These are phyloP conservation scores for Hermetia illucens DNA, from an alignment of 1,140 invertebrate species.

Conservation along the genomic window DNA sequence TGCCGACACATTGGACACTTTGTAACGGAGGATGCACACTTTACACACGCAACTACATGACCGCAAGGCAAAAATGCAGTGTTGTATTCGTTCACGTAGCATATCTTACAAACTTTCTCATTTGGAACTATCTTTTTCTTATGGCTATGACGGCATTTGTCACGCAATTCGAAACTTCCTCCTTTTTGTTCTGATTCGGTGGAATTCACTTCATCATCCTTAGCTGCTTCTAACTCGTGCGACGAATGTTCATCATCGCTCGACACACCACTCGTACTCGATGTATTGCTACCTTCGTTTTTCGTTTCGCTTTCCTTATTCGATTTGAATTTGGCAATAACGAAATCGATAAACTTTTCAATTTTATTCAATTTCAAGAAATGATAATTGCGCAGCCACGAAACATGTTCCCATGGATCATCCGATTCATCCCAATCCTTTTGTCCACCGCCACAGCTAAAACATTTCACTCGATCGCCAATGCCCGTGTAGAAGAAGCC, in stretches of 20 bases:
- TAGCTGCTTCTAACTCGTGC: too few species aligned
- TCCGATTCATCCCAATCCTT: slow-evolving; percentile 78
- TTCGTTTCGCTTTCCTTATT: too few species aligned
- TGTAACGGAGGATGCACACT: slow-evolving; percentile 61
- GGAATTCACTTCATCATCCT: too few species aligned
- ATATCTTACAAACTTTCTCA: slow-evolving; percentile 41
- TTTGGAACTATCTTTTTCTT: slow-evolving; percentile 29
- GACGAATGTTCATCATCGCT: too few species aligned
- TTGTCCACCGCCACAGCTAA: slow-evolving; percentile 70
- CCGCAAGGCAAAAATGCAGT: slow-evolving; percentile 74
- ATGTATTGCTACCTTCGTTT: too few species aligned
- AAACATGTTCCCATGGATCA: slow-evolving; percentile 75
- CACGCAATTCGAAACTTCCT: too few species aligned
- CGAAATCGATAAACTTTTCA: slow-evolving; percentile 43
- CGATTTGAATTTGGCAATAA: slow-evolving; percentile 22
- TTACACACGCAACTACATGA: slow-evolving; percentile 75
- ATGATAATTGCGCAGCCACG: slow-evolving; percentile 66
- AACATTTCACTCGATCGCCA: slow-evolving; percentile 73
- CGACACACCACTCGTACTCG: too few species aligned
- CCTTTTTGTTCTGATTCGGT: neutral
- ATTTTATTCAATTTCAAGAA: slow-evolving; percentile 64
- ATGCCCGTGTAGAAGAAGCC: slow-evolving; percentile 84
- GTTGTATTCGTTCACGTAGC: slow-evolving; percentile 63
- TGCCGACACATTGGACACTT: slow-evolving; percentile 75
- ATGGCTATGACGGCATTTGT: too few species aligned